Conservation (phyloP, 2,888 invertebrate genomes). For the Entomobrya multifasciata region DNA sequence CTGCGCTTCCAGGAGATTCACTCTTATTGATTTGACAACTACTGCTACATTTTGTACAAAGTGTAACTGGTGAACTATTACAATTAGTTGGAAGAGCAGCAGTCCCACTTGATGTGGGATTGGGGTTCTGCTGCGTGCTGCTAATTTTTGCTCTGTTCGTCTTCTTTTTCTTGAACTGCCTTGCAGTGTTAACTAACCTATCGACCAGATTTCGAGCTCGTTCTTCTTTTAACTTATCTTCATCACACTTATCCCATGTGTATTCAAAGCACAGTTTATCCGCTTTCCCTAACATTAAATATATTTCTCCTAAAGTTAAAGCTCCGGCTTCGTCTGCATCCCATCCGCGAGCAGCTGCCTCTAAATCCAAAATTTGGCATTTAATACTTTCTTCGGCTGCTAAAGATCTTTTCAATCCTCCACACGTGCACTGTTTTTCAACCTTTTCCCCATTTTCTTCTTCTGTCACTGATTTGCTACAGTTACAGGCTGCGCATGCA, state of each 20-base stretch:
- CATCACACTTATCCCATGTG: conserved; percentile 81
- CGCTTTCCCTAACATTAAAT: conserved; percentile 86
- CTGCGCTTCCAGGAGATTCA: conserved; percentile 46
- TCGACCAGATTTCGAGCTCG: conserved; percentile 71
- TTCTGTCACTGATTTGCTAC: not conserved
- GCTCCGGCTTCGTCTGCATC: conserved; percentile 88
- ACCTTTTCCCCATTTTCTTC: conserved; percentile 62
- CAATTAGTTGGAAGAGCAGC: not conserved
- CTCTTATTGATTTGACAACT: conserved; percentile 48
- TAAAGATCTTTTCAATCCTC: conserved; percentile 7
- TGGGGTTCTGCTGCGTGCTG: not conserved
- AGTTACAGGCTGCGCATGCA: not conserved
- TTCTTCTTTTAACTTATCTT: conserved; percentile 61
- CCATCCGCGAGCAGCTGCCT: conserved; percentile 87
- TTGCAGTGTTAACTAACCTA: conserved; percentile 70
- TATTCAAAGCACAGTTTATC: conserved; percentile 82
- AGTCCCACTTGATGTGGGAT: no score
- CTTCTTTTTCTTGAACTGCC: conserved; percentile 77
- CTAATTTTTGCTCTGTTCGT: conserved; percentile 61
- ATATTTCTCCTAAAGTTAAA: conserved; percentile 93
- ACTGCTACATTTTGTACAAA: conserved; percentile 72
- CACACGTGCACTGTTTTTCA: conserved; percentile 50
- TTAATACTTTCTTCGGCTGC: conserved; percentile 75
- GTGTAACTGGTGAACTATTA: not conserved
- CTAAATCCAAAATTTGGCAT: conserved; percentile 74